These are phyloP conservation scores for Aphyosemion australe DNA, from an alignment of 2,113 vertebrate genomes.

Conservation along the genomic window DNA sequence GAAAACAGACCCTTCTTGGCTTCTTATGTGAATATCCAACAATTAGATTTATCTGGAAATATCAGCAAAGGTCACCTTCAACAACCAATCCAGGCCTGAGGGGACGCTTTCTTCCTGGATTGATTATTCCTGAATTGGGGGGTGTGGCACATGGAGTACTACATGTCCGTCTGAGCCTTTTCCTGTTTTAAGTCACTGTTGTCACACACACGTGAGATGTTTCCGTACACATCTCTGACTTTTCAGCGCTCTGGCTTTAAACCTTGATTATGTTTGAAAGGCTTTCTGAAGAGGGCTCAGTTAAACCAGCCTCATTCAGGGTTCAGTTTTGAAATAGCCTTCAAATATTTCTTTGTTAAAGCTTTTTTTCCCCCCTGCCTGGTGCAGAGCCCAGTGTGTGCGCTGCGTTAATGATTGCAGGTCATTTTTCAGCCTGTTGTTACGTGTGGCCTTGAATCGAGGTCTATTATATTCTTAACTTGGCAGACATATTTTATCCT, in stretches of 20 bases:
- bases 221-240: not conserved
- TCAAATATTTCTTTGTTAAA: constrained; percentile 51
- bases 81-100: too few species aligned
- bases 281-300: not conserved
- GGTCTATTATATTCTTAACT: constrained; percentile 68
- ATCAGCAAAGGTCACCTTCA: too few species aligned
- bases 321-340: constrained; percentile 29
- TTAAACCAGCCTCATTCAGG: constrained; percentile 5
- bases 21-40: too few species aligned
- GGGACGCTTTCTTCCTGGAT: too few species aligned
- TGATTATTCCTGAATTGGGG: too few species aligned
- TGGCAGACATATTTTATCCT: constrained; percentile 63
- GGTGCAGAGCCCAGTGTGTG: constrained; percentile 26
- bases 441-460: constrained; percentile 61
- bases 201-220: not conserved
- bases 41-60: too few species aligned
- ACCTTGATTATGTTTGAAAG: not conserved
- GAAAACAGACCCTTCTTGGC: too few species aligned
- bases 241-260: not conserved
- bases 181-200: not conserved
- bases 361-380: constrained; percentile 30
- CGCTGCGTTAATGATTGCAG: constrained; percentile 59
- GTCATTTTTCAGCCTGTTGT: constrained; percentile 66
- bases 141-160: too few species aligned
- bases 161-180: not conserved